A percentile compares a stretch with the other conserved stretches of the same genome.
These are phyloP conservation scores for Lucilia cuprina DNA, from an alignment of 1,140 invertebrate species.

Conservation along the genomic window DNA sequence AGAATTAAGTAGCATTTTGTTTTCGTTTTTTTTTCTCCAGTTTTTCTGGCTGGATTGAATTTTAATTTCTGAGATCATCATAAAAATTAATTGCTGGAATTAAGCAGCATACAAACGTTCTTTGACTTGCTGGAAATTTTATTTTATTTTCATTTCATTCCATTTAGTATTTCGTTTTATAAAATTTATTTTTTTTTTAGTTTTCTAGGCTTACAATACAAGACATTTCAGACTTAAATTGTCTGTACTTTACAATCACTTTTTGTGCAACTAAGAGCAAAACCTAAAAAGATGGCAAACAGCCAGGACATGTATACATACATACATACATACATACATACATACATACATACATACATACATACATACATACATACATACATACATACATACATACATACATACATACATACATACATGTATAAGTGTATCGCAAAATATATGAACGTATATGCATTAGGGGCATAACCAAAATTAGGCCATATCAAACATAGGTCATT, in stretches of 20 bases:
- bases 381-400: no score
- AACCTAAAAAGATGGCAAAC: background rate
- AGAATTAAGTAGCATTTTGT: background rate
- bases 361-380: no score
- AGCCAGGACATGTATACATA: no score
- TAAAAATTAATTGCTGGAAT: constrained; percentile 39
- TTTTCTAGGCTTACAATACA: background rate
- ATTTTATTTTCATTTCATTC: background rate
- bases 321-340: no score
- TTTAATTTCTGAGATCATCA: constrained; percentile 38
- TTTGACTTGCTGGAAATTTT: background rate
- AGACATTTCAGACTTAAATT: background rate
- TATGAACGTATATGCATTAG: background rate
- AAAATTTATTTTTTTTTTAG: background rate
- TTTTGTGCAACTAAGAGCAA: background rate
- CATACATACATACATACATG: no score
- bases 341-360: no score
- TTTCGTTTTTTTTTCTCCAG: background rate
- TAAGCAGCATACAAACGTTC: constrained; percentile 20
- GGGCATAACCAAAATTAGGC: no score
- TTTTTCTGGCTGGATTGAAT: constrained; percentile 21
- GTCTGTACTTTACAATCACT: constrained; percentile 7
- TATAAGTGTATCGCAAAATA: background rate
- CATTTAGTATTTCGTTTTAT: background rate
- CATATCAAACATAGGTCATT: no score